Base-by-base conservation (phyloP, 2,113 vertebrate genomes). In the Chloropsis cyanopogon region DNA sequence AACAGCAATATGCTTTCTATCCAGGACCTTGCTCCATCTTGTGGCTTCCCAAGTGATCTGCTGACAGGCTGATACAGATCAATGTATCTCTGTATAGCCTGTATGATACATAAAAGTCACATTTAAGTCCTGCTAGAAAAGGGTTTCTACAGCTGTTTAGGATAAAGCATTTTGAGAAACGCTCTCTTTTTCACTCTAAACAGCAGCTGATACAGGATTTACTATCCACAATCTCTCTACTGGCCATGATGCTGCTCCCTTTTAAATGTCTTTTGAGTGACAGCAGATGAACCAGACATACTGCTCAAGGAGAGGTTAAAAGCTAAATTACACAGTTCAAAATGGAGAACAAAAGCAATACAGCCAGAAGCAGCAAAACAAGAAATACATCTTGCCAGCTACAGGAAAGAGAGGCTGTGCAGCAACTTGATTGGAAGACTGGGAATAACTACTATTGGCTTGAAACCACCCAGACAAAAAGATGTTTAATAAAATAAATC, bases 41-140 rank as follows among this genome's bases (percentile, higher is more conserved):
- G 49, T 41, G 52, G 81, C 33, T 80, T 50, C 57, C 26, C 53
- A 76, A 54, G n/a, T 2, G 22, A 63, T 37, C 21, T 42, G 19
- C 6, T 65, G 7, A 41, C 39, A 78, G 39, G 26, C 50, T 77
- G 72, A 53, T 26, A 61, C n/a, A 56, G 4, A 52, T 4, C 15
- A 59, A 5, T 9, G 2, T 2, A 22, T 11, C 26, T 29, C n/a
- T 10, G 25, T 2, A 53, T 17, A 21, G 14, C 11, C 61, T 31
- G 1, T 19, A 22, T 4, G 4, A 70, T 5, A 24, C 0, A 1
- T 20, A 49, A 16, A 56, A 47, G 9, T 42, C 19, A 24, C 0
- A 1, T 20, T 53, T 18, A 56, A 47, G 9, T 42, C 19, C 25
- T 75, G n/a, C 65, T 56, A 68, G 24, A 26, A 66, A 13, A 69